Conservation (phyloP, 2,888 invertebrate species). For the Euphydryas editha region DNA sequence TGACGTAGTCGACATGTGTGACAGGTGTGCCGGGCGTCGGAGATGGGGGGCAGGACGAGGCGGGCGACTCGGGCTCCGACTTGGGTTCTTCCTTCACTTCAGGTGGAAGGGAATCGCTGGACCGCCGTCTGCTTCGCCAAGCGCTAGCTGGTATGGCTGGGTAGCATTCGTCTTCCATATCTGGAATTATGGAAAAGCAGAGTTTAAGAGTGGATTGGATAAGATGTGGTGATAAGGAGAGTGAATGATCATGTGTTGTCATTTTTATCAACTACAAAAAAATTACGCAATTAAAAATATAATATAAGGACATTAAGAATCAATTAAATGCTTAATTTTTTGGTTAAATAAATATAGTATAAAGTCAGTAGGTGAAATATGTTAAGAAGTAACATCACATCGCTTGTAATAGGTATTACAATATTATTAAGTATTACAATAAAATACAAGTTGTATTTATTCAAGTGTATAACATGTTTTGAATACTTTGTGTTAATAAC, state of each 20-base stretch:
- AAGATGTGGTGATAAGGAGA: too few species aligned
- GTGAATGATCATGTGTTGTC: background rate
- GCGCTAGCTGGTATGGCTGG: conserved; percentile 89
- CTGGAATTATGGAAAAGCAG: conserved; percentile 74
- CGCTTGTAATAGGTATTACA: too few species aligned
- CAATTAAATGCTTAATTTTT: too few species aligned
- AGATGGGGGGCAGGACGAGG: conserved; percentile 88
- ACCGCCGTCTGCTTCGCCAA: conserved; percentile 71
- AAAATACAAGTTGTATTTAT: too few species aligned
- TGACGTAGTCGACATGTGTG: conserved; percentile 84
- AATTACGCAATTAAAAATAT: too few species aligned
- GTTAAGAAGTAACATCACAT: too few species aligned
- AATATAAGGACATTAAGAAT: too few species aligned
- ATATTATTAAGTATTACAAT: too few species aligned
- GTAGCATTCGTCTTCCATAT: conserved; percentile 96
- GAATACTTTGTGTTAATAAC: background rate
- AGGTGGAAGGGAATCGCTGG: conserved; percentile 63
- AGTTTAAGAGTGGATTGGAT: background rate
- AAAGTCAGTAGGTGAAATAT: background rate
- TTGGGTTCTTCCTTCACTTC: conserved; percentile 91
- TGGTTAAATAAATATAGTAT: too few species aligned
- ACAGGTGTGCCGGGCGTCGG: conserved; percentile 85
- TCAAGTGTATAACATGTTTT: too few species aligned
- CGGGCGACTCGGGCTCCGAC: conserved; percentile 88
- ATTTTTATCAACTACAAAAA: too few species aligned